These are phyloP conservation scores for Sphenodon punctatus DNA, from an alignment of 2,797 vertebrate genomes.

Conservation along the genomic window DNA sequence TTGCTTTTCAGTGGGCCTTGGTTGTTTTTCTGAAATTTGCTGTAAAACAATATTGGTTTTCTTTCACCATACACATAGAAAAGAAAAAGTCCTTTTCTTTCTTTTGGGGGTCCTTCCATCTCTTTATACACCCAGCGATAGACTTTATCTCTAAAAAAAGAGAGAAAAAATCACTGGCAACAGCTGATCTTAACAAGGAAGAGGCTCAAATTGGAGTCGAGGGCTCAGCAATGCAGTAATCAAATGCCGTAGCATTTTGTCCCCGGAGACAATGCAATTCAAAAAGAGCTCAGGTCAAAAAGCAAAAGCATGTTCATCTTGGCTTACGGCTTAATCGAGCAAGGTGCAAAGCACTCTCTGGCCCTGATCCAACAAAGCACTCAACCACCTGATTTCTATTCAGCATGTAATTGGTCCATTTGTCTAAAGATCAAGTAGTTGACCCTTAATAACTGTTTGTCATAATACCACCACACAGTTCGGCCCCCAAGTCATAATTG, in stretches of 20 bases:
- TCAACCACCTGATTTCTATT: accelerated
- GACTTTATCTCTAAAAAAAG: constrained; percentile 49
- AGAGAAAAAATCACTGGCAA: neutral
- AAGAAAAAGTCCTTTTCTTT: too few species aligned
- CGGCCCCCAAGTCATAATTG: accelerated
- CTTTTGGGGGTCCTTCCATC: constrained; percentile 43
- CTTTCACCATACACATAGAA: neutral
- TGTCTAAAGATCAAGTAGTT: neutral
- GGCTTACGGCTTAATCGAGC: neutral
- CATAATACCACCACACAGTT: neutral
- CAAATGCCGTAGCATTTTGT: neutral
- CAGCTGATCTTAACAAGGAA: constrained; percentile 25
- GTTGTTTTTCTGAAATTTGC: constrained; percentile 43
- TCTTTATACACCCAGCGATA: constrained; percentile 28
- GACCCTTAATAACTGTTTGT: too few species aligned
- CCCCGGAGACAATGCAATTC: neutral
- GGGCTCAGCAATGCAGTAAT: neutral
- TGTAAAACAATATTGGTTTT: constrained; percentile 8
- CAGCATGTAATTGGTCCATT: accelerated
- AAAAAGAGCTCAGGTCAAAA: neutral
- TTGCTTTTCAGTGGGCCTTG: neutral
- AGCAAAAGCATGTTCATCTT: accelerated
- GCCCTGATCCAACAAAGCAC: neutral
- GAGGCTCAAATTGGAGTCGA: constrained; percentile 21
- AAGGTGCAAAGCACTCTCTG: neutral